Base-by-base conservation (phyloP, 2,113 vertebrate genomes). In the Poeciliopsis prolifica region DNA sequence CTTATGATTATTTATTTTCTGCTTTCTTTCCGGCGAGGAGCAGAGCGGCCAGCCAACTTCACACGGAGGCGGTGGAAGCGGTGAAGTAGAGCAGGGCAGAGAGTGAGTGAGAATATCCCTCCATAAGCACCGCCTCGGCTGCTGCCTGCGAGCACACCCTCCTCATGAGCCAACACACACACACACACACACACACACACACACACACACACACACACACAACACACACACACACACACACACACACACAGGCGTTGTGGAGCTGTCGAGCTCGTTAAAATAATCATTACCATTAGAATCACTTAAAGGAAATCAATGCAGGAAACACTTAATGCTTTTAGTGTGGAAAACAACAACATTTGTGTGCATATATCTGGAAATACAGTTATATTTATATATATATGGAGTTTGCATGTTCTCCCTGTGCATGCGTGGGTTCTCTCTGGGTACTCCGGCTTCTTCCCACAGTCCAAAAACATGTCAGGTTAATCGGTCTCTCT, bases 111-210 rank as follows among this genome's bases (percentile, higher is more conserved):
- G 82, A 74, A 68, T 65, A 70, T 84, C 76, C 54, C 84, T 86
- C 68, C 72, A 67, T 83, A 88, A 89, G 88, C 89, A 74, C 91
- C 88, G 91, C 91, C 91, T 89, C 85, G 26, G 80, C 84, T 13
- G 77, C 77, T 68, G 74, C 63, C 74, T 31, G 82, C 86, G 54
- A n/a, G 51, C 51, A 58, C 51, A 58, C 51, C 77, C 80, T 80
- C 75, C 61, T 61, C 12, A 48, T 42, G 2, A 76, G 42, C 75
- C 69, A 74, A 81, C 19, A 61, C 81, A 68, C 75, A 58, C 24
- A 8, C 75, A 15, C 40, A 2, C n/a, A 60, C 70, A 30, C 12
- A 66, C 75, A 6, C 40, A 1, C n/a, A 42, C 68, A 24, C 11
- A 66, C 75, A 12, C 40, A 1, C n/a, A 60, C 70, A 29, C 11